Base-by-base conservation (phyloP, 2,888 invertebrate species). In the Pristionchus exspectatus region DNA sequence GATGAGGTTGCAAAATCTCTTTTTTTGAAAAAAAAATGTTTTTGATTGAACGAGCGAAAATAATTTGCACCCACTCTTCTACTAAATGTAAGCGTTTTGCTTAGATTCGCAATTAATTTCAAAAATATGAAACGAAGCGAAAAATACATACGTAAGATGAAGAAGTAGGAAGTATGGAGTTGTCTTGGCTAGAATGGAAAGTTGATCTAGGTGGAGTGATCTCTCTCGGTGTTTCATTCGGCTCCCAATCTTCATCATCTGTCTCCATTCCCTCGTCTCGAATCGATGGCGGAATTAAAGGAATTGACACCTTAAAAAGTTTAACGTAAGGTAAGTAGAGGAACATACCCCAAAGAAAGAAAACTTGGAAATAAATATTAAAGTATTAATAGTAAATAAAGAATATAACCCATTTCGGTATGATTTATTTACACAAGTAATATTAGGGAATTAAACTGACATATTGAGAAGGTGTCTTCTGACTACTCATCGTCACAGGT, bases 191-290 rank as follows among this genome's bases (percentile, higher is more conserved):
- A 7, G 77, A n/a, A 27, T 14, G 33, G 16, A 77, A 16, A 30
- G n/a, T 21, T 77, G 21, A 14, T 44, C n/a, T 77, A 38, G 38
- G 38, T 7, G 44, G 33, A 74, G 74, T 38, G 33, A 74, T 21
- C 38, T 74, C 74, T 38, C 38, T 74, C 24, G 14, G 33, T 9
- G 14, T 18, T 10, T 24, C 83, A 50, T 24, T 27, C 21, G 83
- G 83, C 27, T 83, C 54, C 83, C 83, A 83, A 9, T 83, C 83
- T 24, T 83, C 83, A 54, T 83, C 27, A 12, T 83, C 83, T 21
- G 50, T 83, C 27, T 83, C 83, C 83, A 83, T 83, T 54, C 54
- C 83, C 4, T 83, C 83, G 54, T 54, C 83, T 24, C 54, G 10
- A 24, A 77, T n/a, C 54, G 27, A 16, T 12, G 54, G 16, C 14